Evolutionary conservation across 35 echinoderm and acorn worm species (phyloP), one percentile per base, ranked within the genome.

Genomic region (Apostichopus parvimensis): DNA sequence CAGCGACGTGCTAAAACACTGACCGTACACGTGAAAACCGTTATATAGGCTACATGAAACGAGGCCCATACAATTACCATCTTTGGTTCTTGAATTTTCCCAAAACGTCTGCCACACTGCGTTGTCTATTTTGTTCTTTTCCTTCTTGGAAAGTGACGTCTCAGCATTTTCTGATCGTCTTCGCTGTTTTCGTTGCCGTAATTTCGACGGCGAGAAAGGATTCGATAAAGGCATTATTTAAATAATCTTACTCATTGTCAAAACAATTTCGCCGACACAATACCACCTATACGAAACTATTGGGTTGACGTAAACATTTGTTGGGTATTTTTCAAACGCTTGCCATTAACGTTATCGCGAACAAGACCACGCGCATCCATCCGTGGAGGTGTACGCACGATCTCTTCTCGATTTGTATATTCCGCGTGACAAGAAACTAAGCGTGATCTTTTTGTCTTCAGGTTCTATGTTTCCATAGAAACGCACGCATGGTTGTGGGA

Each of bases 111-210:
- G 89, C 89, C 89, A 79, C 53, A 78, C 24, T 1, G 57, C 54
- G 77, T 23, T 62, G 77, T 91, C 89, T 56, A 78, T 91, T 53
- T 91, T 91, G 20, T 83, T 59, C 55, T 15, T 24, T 58, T 58
- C 21, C 80, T 83, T 83, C 4, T 9, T 57, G 5, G 8, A 11
- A 21, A 21, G 12, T 10, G 53, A 17, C 3, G n/a, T 83, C 22
- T 83, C 80, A 0, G 55, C 12, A 83, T 58, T 83, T 83, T 23
- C 80, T 1, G 80, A 83, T 54, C 54, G 57, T 21, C 53, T 9
- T 4, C 11, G 80, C 5, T 83, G 80, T 15, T 45, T 55, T 1
- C 80, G 53, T 61, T 45, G 34, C 79, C 55, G 53, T 45, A 58
- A 57, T 83, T 58, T 52, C 7, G 80, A 83, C 57, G 80, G 80